These are phyloP conservation scores for Brachionus asplanchnoidis DNA, from an alignment of 1,140 invertebrate genomes.

Conservation along the genomic window DNA sequence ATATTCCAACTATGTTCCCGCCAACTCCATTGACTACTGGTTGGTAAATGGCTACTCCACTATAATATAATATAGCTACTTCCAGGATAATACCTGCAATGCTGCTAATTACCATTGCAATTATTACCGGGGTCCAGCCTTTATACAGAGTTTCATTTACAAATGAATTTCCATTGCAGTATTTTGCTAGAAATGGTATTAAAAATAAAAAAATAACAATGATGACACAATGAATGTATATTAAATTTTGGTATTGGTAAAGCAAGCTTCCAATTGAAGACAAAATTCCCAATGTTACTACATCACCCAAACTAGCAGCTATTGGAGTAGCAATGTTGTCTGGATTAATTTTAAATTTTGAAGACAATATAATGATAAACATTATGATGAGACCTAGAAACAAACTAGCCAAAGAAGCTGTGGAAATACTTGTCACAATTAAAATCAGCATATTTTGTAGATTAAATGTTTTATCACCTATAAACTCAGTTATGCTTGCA, in stretches of 20 bases:
- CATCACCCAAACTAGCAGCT: conserved; percentile 85
- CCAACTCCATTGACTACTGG: conserved; percentile 67
- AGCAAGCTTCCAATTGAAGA: conserved; percentile 57
- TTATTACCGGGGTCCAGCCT: conserved; percentile 59
- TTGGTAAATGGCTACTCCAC: conserved; percentile 56
- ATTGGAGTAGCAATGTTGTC: conserved; percentile 95
- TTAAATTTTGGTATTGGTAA: not conserved
- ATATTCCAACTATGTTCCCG: conserved; percentile 85
- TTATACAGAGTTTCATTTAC: conserved; percentile 55
- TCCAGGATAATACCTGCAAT: conserved; percentile 55
- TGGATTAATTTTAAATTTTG: conserved; percentile 77
- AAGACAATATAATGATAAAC: conserved; percentile 58
- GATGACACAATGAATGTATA: conserved; percentile 11
- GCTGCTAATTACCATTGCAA: conserved; percentile 58
- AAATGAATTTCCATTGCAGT: conserved; percentile 55
- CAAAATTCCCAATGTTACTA: conserved; percentile 78
- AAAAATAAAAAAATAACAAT: conserved; percentile 42
- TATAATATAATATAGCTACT: conserved; percentile 50
- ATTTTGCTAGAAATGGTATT: conserved; percentile 55
- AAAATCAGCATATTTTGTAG: conserved; percentile 75
- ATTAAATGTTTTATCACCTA: conserved; percentile 73
- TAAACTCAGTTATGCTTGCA: conserved; percentile 76
- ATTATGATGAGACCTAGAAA: conserved; percentile 70
- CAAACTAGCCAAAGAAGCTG: conserved; percentile 83
- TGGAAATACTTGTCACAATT: conserved; percentile 80